Evolutionary conservation across 2,113 vertebrate species (phyloP).

Genomic region (Psophia crepitans): DNA sequence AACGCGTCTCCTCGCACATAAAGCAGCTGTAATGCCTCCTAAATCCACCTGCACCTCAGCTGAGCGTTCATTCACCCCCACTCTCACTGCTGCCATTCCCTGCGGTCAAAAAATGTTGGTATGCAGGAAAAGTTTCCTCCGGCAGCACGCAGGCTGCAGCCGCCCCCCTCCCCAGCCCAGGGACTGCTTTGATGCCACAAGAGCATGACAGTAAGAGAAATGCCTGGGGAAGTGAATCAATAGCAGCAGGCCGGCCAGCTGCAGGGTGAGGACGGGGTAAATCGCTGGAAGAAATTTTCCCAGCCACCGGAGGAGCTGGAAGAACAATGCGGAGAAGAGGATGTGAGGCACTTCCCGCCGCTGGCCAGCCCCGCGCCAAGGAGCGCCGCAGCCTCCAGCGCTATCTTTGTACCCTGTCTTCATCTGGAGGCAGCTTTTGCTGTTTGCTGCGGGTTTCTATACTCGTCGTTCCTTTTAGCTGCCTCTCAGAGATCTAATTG

Average conservation of each 20-base stretch:
- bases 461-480: not conserved
- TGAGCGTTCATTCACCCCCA: not conserved
- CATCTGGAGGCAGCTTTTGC: not conserved
- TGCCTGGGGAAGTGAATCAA: constrained; percentile 63
- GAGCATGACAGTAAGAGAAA: constrained; percentile 60
- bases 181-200: constrained; percentile 37
- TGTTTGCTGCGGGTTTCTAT: not conserved
- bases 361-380: constrained; percentile 34
- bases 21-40: not conserved
- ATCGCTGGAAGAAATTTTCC: constrained; percentile 65
- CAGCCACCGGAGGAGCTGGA: constrained; percentile 50
- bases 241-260: constrained; percentile 24
- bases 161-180: not conserved
- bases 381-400: not conserved
- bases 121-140: constrained; percentile 31
- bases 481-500: not conserved
- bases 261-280: constrained; percentile 57
- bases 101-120: not conserved
- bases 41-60: not conserved
- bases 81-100: not conserved
- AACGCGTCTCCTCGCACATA: not conserved
- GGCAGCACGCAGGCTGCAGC: not conserved
- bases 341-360: constrained; percentile 63
- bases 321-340: constrained; percentile 64
- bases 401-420: constrained; percentile 36